Conservation (phyloP, 1,140 invertebrate genomes). For the Drosophila grimshawi region DNA sequence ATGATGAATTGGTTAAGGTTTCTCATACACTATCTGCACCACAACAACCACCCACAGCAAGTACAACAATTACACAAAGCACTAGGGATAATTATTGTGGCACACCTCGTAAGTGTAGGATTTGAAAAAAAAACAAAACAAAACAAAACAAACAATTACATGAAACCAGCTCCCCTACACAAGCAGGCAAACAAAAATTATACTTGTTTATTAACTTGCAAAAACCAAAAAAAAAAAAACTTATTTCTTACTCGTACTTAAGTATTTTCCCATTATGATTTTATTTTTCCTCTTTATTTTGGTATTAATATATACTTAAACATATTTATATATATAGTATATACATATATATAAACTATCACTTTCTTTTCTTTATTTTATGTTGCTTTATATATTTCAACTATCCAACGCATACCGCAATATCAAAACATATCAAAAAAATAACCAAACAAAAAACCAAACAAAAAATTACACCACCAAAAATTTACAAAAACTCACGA, state of each 20-base stretch:
- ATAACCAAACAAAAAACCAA: conserved; percentile 47
- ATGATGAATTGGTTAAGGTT: conserved; percentile 39
- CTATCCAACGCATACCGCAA: conserved; percentile 78
- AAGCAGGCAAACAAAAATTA: conserved; percentile 24
- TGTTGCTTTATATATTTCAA: conserved; percentile 79
- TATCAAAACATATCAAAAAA: conserved; percentile 54
- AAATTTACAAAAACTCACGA: conserved; percentile 55
- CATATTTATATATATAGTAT: conserved; percentile 47
- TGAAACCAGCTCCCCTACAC: conserved; percentile 24
- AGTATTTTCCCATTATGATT: conserved; percentile 37
- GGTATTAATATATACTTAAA: conserved; percentile 38
- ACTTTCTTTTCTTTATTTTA: conserved; percentile 82
- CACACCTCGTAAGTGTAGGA: conserved; percentile 57
- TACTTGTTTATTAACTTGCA: conserved; percentile 8
- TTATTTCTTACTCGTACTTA: conserved; percentile 18
- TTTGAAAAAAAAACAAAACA: conserved; percentile 6
- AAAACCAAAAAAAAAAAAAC: neutral
- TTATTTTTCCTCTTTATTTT: conserved; percentile 50
- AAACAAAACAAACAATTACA: conserved; percentile 12
- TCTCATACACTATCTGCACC: conserved; percentile 16
- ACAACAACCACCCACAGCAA: conserved; percentile 5
- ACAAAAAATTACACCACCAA: conserved; percentile 54
- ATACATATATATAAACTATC: conserved; percentile 74
- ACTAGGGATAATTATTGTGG: conserved; percentile 65
- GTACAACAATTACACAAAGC: conserved; percentile 40